These are phyloP conservation scores for Phorcus lineatus DNA, from an alignment of 2,888 invertebrate genomes.

Conservation along the genomic window DNA sequence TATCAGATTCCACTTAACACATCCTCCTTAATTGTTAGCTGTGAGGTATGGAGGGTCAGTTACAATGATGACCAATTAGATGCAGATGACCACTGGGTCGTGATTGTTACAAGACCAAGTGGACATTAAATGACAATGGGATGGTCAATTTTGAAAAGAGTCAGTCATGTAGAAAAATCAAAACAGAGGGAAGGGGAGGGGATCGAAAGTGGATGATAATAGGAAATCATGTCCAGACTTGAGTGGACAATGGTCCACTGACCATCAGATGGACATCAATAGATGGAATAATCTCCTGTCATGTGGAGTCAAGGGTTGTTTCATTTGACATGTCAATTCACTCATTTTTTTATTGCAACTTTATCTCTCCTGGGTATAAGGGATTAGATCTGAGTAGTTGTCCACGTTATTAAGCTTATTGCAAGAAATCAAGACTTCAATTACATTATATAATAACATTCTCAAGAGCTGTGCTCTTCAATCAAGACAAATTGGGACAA, in stretches of 20 bases:
- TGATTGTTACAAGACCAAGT: constrained; percentile 9
- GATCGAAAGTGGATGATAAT: constrained; percentile 4
- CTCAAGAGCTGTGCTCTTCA: too few relatives aligned
- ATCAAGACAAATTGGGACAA: too few relatives aligned
- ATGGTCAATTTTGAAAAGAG: background rate
- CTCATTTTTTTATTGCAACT: too few relatives aligned
- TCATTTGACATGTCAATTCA: too few relatives aligned
- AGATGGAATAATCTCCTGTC: background rate
- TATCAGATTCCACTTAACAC: background rate
- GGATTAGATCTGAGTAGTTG: too few relatives aligned
- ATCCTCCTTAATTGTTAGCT: constrained; percentile 1
- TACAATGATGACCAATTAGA: constrained; percentile 4
- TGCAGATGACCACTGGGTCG: background rate
- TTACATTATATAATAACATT: too few relatives aligned
- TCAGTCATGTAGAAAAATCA: background rate
- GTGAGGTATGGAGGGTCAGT: constrained; percentile 9
- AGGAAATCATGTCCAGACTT: background rate
- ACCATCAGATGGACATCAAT: background rate
- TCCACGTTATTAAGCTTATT: too few relatives aligned
- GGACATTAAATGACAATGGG: constrained; percentile 7
- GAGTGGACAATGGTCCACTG: background rate
- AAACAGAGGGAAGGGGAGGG: background rate
- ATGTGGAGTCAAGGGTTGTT: too few relatives aligned
- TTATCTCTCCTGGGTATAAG: too few relatives aligned
- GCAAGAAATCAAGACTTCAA: too few relatives aligned